phyloP scores from a whole-genome alignment of 2,888 invertebrate genomes.

The Endomychus coccineus region DNA sequence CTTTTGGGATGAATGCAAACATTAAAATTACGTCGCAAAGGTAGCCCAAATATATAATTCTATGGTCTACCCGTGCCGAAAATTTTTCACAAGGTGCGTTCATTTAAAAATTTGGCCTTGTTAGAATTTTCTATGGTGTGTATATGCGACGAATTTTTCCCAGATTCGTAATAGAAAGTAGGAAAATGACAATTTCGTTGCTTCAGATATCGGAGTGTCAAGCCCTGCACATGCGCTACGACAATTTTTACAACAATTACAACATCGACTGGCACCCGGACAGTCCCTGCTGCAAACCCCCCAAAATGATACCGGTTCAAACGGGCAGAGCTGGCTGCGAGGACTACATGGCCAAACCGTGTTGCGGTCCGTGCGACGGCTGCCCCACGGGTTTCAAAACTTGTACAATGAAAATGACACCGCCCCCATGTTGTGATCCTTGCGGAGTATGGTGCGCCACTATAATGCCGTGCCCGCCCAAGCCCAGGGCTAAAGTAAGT shows the following conservation, averaged over 20 bases:
- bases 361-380: constrained; percentile 7
- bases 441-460: constrained; percentile 37
- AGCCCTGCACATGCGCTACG: constrained; percentile 26
- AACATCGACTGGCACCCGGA: constrained; percentile 32
- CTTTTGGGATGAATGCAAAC: too few relatives aligned
- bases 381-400: constrained; percentile 42
- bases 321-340: constrained; percentile 23
- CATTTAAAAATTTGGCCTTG: too few relatives aligned
- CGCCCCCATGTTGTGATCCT: constrained; percentile 38
- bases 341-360: constrained; percentile 22
- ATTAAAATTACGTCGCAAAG: too few relatives aligned
- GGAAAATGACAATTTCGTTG: too few relatives aligned
- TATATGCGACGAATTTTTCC: too few relatives aligned
- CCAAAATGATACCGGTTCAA: constrained; percentile 16
- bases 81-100: too few relatives aligned
- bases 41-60: too few relatives aligned
- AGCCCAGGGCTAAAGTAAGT: constrained; percentile 30
- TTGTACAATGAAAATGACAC: constrained; percentile 36
- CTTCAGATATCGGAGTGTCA: constrained; percentile 25
- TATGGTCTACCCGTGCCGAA: too few relatives aligned
- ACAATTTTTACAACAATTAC: constrained; percentile 40
- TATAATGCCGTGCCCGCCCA: constrained; percentile 37
- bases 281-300: constrained; percentile 15
- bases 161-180: too few relatives aligned
- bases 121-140: too few relatives aligned